Evolutionary conservation across 2,888 invertebrate genomes (phyloP).

Genomic region (Mythimna ferrago): DNA sequence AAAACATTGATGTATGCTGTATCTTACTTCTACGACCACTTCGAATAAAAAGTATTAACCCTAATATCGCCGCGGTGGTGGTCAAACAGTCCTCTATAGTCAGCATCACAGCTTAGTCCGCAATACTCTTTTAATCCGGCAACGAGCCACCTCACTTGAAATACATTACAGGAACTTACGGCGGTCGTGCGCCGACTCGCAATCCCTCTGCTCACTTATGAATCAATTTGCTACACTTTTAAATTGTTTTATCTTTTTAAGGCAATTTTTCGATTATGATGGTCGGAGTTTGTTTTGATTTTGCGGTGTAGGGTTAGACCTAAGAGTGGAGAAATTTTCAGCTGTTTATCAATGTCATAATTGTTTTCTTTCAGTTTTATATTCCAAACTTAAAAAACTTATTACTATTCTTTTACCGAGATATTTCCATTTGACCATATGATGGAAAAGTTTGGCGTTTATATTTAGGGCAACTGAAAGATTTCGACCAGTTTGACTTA

Average conservation of each 20-base stretch:
- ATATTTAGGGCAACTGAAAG: too few relatives aligned
- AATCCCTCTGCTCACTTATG: slow-evolving; percentile 66
- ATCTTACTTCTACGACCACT: slow-evolving; percentile 22
- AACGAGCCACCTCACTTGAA: slow-evolving; percentile 72
- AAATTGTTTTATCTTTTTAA: slow-evolving; percentile 61
- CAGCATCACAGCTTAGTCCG: slow-evolving; percentile 60
- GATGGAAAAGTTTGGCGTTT: too few relatives aligned
- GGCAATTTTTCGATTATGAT: slow-evolving; percentile 25
- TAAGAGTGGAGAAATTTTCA: not conserved
- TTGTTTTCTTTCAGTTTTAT: not conserved
- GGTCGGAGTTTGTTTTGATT: not conserved
- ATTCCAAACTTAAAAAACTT: not conserved
- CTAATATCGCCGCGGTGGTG: slow-evolving; percentile 16
- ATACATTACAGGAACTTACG: slow-evolving; percentile 75
- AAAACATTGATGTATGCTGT: not conserved
- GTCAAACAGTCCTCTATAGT: slow-evolving; percentile 54
- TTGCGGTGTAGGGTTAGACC: not conserved
- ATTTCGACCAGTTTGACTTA: too few relatives aligned
- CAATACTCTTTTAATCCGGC: slow-evolving; percentile 72
- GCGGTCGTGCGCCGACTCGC: slow-evolving; percentile 71
- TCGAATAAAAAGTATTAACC: slow-evolving; percentile 18
- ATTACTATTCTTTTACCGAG: not conserved
- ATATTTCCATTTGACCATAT: too few relatives aligned
- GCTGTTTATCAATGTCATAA: not conserved
- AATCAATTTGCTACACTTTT: slow-evolving; percentile 71